Percentiles rank a stretch among this genome's conserved stretches.
Evolutionary conservation across 1,140 invertebrate species (phyloP).

Genomic region (Nasonia vitripennis): DNA sequence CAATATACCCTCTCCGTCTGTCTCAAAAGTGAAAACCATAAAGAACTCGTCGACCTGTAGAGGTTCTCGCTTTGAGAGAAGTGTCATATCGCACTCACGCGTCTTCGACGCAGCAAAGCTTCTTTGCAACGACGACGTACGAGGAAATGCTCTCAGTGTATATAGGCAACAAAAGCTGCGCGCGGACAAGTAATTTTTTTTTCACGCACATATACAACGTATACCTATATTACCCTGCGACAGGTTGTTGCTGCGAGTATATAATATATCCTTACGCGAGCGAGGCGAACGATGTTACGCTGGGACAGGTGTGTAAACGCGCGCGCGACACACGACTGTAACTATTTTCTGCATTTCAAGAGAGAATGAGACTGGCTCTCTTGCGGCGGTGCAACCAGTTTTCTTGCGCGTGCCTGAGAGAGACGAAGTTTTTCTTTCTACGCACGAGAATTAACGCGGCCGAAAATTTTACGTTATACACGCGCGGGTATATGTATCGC

Average conservation of each 20-base stretch:
- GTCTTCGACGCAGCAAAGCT: not conserved
- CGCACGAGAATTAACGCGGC: not conserved
- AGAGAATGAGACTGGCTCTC: not conserved
- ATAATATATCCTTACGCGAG: not conserved
- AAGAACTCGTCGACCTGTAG: not conserved
- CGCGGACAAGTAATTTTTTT: not conserved
- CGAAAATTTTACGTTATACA: not conserved
- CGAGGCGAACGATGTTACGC: not conserved
- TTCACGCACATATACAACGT: not conserved
- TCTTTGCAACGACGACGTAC: not conserved
- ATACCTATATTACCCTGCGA: not conserved
- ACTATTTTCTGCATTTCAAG: constrained; percentile 1
- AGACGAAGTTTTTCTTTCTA: not conserved
- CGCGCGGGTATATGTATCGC: not conserved
- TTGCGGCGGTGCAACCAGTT: not conserved
- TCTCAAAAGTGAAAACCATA: not conserved
- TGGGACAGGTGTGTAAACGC: not conserved
- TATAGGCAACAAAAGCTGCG: not conserved
- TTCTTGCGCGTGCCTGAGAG: not conserved
- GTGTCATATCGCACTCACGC: not conserved
- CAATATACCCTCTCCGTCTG: not conserved
- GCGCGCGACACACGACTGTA: not conserved
- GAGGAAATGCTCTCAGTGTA: not conserved
- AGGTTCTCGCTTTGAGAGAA: not conserved
- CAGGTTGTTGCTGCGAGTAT: not conserved